Base-by-base conservation (phyloP, 1,140 invertebrate genomes). In the Hycleus cichorii region DNA sequence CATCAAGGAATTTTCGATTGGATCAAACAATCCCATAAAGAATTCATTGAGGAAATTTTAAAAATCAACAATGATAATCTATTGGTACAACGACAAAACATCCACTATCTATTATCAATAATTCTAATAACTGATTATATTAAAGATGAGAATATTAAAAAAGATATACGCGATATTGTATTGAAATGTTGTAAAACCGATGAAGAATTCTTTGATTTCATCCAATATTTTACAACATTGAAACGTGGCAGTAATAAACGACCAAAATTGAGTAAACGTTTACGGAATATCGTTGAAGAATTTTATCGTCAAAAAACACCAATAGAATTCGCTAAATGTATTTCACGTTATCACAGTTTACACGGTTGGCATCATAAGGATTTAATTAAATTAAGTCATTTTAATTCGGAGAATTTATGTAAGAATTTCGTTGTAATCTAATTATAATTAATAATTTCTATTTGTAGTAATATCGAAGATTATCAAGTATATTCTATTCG, bases 331-430 rank as follows among this genome's bases (percentile, higher is more conserved):
- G 80, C 81, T 3, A 73, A 78, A 60, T 77, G 77, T 51, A 75
- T 84, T 32, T 82, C 80, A 2, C 78, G 77, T 66, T 80, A 75
- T 47, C 78, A 75, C 54, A 74, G 79, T 11, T 76, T 79, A 60
- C 77, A 83, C 60, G 78, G 78, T 1, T 87, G 83, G 83, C 78
- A 78, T 2, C 86, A 88, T 67, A 81, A 80, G 59, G 85, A 88
- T 69, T 71, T 86, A n/a, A 72, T 88, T 2, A 83, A 83, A 64
- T 71, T 87, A 4, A 72, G 77, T 11, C 86, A 87, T 74, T 67
- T 76, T 2, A 77, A 78, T 66, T 39, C 65, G 45, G 68, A 69
- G 47, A 69, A 73, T 59, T 63, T 71, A 67, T 71, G 80, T 81
- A 72, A 65, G 62, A 69, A 51, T 51, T 32, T 7, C 32, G 0